Evolutionary conservation across 2,797 vertebrate genomes (phyloP), one percentile per base, ranked within the genome.

Genomic region (Xyrichtys novacula): DNA sequence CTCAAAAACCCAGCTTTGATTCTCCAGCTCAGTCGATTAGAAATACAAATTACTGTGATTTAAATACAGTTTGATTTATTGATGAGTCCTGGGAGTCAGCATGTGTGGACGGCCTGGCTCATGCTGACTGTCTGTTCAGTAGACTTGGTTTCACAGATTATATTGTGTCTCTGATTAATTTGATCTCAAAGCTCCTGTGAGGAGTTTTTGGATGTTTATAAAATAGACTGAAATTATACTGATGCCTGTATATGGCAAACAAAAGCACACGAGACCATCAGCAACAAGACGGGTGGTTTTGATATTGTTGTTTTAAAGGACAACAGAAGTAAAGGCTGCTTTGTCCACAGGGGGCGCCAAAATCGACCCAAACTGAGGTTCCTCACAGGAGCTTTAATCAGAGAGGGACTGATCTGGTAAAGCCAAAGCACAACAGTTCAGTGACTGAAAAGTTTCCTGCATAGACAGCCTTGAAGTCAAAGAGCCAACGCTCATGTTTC

Each of bases 1-100:
- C 62, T 54, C 68, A 50, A 83, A 67, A 77, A 57, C 12, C 4
- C 43, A 31, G 15, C 54, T 71, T 57, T 44, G 16, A 17, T 25
- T 16, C 2, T 62, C 25, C 26, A 25, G 38, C 40, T 66, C 40
- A 32, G 25, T 54, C 46, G 36, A 16, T 58, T 7, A 43, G 17
- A 28, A 34, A 19, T 19, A 20, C 15, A n/a, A 43, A 25, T 43
- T n/a, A 3, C 39, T 19, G 25, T 42, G 49, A 74, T 47, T 67
- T 28, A 50, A 61, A 50, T 16, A 17, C 50, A 50, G 26, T 17
- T 6, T 4, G 23, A 50, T 6, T n/a, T 6, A 34, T 10, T 53
- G 39, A 19, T 32, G 12, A 60, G 6, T 57, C 20, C 38, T 57
- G 23, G 19, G 29, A 10, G 31, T 32, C 20, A 52, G 28, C 20